Base-by-base conservation (phyloP, 1,140 invertebrate genomes). In the Drosophila orosa region DNA sequence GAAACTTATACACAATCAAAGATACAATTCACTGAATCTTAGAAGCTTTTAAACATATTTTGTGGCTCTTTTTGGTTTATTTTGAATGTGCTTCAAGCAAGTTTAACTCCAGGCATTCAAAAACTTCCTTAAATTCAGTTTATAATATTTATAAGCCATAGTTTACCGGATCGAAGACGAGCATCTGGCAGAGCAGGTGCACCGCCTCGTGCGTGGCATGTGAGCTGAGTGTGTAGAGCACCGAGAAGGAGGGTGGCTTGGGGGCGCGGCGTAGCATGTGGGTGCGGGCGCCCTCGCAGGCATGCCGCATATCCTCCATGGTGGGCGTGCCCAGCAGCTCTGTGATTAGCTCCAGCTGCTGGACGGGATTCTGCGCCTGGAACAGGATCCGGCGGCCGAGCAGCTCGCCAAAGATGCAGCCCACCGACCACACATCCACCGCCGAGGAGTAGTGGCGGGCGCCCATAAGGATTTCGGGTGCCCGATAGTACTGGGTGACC, bases 381-480 rank as follows among this genome's bases (percentile, higher is more conserved):
- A 99, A 99, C 25, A 99, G 94, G 79, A 99, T 99, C 65, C 98
- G 94, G 59, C 99, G 93, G 44, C 98, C 97, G 2, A 99, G 94
- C 22, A 99, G 94, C 92, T 99, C 99, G 8, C 98, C 98, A 91
- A 99, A 99, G 87, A 99, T 99, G 92, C 99, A 99, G n/a, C 99
- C 99, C 27, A 99, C 98, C 44, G 97, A 98, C 99, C 98, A 99
- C 15, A 99, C 97, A 92, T 99, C 99, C 37, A 99, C 97, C 1
- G 97, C 97, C 10, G 96, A 96, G 24, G 98, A 98, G 93, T 99
- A 99, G 93, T 99, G 98, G 79, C 97, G 96, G 5, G 99, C 98
- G 29, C 99, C 99, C 95, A 99, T 98, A 24, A 99, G 93, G 78
- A 99, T 97, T 94, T 99, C 99, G 15, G 99, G 99, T 5, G 99